A percentile compares a stretch with the other conserved stretches of the same genome.
These are phyloP conservation scores for Choristoneura rosaceana DNA, from an alignment of 2,888 invertebrate genomes.

Conservation along the genomic window DNA sequence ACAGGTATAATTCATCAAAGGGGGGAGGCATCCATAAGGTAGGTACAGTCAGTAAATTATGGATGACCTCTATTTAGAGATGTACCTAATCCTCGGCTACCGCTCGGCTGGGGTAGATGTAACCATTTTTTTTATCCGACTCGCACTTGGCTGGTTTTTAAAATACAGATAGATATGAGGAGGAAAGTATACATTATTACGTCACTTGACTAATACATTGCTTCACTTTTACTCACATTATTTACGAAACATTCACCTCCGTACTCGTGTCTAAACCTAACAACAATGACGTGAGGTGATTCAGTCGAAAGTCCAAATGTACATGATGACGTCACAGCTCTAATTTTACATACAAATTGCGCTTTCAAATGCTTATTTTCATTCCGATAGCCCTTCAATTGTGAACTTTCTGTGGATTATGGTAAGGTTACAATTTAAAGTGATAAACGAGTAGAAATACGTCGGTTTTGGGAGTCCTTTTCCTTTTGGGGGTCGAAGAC, in stretches of 20 bases:
- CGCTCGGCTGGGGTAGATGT: too few relatives aligned
- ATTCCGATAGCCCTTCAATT: background rate
- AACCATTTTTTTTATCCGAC: too few relatives aligned
- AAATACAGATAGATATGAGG: too few relatives aligned
- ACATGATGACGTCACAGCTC: slow-evolving; percentile 8
- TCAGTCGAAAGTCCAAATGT: background rate
- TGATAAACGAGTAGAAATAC: background rate
- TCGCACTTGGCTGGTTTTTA: background rate
- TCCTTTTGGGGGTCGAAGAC: background rate
- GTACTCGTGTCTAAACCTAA: background rate
- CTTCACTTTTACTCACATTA: slow-evolving; percentile 3
- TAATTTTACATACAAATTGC: slow-evolving; percentile 5
- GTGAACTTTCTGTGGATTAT: background rate
- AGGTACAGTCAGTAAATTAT: too few relatives aligned
- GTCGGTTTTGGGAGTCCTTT: background rate
- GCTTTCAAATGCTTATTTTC: background rate
- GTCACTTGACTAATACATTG: background rate
- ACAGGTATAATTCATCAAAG: too few relatives aligned
- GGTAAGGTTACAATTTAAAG: background rate
- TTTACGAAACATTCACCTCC: background rate
- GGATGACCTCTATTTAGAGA: too few relatives aligned
- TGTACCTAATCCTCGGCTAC: too few relatives aligned
- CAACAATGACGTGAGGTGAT: slow-evolving; percentile 10
- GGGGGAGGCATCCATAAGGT: too few relatives aligned
- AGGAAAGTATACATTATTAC: background rate